These are phyloP conservation scores for Sebastes paucispinis DNA, from an alignment of 2,797 vertebrate genomes.

Conservation along the genomic window DNA sequence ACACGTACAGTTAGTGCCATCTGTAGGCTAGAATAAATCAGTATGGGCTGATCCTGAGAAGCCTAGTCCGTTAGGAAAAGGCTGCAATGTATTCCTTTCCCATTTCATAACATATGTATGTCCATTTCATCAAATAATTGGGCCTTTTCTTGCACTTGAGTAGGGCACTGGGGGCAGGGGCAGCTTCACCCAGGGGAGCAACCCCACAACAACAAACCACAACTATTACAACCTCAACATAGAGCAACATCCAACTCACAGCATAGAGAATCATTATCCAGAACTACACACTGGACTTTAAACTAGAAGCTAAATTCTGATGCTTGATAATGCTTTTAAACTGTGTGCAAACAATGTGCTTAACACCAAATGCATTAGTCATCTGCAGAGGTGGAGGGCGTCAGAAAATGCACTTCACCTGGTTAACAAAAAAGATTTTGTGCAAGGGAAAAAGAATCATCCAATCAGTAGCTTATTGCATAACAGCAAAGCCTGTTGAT, in stretches of 20 bases:
- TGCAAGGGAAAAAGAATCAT: constrained; percentile 3
- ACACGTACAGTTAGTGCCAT: constrained; percentile 2
- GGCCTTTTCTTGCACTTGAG: neutral
- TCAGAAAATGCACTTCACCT: neutral
- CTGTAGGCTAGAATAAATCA: neutral
- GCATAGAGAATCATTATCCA: neutral
- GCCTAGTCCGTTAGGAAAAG: constrained; percentile 7
- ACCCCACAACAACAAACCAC: constrained; percentile 32
- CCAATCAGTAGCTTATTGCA: constrained; percentile 12
- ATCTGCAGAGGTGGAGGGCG: constrained; percentile 5
- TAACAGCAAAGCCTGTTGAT: constrained; percentile 40
- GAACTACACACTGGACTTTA: neutral
- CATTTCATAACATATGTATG: neutral
- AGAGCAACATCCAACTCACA: constrained; percentile 1
- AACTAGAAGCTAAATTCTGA: constrained; percentile 3
- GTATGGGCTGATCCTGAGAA: neutral
- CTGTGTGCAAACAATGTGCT: constrained; percentile 8
- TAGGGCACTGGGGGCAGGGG: neutral
- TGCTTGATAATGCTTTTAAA: neutral
- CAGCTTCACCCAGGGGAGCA: neutral
- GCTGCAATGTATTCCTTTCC: neutral
- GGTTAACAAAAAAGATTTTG: constrained; percentile 7
- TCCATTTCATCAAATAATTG: neutral
- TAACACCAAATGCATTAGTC: constrained; percentile 2
- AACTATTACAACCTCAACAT: constrained; percentile 21